Base-by-base conservation (phyloP, 2,797 vertebrate species). In the Loris lydekkerianus region DNA sequence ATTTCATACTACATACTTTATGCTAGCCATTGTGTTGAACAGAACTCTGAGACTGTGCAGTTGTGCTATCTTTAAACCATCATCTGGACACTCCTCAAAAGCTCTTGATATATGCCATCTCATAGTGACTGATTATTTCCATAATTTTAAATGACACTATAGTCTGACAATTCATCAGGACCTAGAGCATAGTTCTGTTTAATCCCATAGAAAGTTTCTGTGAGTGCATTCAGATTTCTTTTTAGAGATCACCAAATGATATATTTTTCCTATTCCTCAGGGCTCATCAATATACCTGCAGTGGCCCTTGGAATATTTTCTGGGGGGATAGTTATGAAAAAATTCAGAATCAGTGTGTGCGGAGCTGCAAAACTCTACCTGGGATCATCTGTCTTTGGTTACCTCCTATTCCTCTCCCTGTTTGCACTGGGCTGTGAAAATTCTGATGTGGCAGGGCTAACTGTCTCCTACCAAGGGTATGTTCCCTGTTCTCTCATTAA, bases 291-390 rank as follows among this genome's bases (percentile, higher is more conserved):
- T 97, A 99, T 99, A 96, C 99, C 99, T 18, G 99, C 99, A 7
- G 99, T 99, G 93, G 99, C 99, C 20, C 98, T 99, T 87, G 99
- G 99, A 93, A 99, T 99, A 98, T 99, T 99, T 97, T 99, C 99
- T 0, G 99, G 99, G 18, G 99, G 99, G 0, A 98, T 99, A 80
- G 78, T 99, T 75, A 99, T 99, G 99, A 99, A 99, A 97, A 99
- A 99, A 94, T 99, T 99, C 97, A 98, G 98, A 96, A 98, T 99
- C 9, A 97, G 96, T 78, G 95, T 99, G 91, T 98, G 98, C 97
- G 99, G 99, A 96, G 99, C 99, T 1, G 99, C 99, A 92, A 99
- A 99, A 95, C 98, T 99, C 92, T 99, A 99, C 46, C 96, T 99
- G 95, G 99, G 98, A 73, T 99, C 99, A 1, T 99, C 99, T 31